These are phyloP conservation scores for Rachycentron canadum DNA, from an alignment of 2,797 vertebrate species.

Conservation along the genomic window DNA sequence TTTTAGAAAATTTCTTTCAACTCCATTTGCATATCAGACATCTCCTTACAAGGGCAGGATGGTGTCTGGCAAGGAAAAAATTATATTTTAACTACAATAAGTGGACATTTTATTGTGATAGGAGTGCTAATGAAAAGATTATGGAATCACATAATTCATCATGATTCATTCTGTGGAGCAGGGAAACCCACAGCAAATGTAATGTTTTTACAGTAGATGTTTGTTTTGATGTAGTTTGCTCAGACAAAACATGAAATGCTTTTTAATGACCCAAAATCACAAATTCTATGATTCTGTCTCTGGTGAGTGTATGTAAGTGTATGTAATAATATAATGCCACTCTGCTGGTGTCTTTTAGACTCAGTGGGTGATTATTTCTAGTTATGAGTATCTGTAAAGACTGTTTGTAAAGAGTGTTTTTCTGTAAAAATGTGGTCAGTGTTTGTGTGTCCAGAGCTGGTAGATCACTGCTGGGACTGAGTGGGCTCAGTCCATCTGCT, in stretches of 20 bases:
- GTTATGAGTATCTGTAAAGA: conserved; percentile 2
- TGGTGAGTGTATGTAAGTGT: no score
- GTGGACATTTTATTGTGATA: no score
- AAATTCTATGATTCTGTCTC: neutral
- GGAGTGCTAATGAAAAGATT: no score
- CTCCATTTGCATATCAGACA: no score
- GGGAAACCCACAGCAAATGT: neutral
- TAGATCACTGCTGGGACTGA: conserved; percentile 51
- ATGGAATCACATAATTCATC: no score
- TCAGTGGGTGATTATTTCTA: conserved; percentile 14
- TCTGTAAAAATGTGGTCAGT: conserved; percentile 26
- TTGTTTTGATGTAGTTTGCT: no score
- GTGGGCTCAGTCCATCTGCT: conserved; percentile 63
- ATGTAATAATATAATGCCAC: neutral
- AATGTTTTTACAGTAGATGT: neutral
- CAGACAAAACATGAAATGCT: neutral
- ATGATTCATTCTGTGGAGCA: no score
- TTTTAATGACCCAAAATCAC: neutral
- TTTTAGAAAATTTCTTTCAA: no score
- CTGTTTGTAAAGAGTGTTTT: neutral
- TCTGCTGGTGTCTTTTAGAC: conserved; percentile 16
- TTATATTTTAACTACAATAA: no score
- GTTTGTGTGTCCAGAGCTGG: conserved; percentile 38
- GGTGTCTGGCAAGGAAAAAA: neutral
- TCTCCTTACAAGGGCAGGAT: no score